These are phyloP conservation scores for Taphrorychus bicolor DNA, from an alignment of 2,888 invertebrate genomes.

Conservation along the genomic window DNA sequence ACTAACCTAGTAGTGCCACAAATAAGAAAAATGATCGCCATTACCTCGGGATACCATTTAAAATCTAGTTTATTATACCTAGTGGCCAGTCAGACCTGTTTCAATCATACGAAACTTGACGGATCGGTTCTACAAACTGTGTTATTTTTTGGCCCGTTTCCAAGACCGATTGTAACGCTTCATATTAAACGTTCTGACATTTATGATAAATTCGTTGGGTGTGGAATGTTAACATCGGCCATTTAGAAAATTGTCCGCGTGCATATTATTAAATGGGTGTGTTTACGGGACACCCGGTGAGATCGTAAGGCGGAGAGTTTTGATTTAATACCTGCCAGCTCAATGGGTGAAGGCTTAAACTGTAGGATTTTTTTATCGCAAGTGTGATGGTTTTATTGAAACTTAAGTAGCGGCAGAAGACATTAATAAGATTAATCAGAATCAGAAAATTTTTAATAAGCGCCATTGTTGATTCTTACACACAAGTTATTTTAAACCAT, in stretches of 20 bases:
- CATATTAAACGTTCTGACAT: neutral
- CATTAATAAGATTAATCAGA: too few relatives aligned
- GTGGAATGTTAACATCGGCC: constrained; percentile 21
- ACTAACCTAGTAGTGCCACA: neutral
- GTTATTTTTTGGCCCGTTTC: constrained; percentile 21
- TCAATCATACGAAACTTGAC: constrained; percentile 14
- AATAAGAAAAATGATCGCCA: neutral
- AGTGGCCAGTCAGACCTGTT: constrained; percentile 16
- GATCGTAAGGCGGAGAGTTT: constrained; percentile 19
- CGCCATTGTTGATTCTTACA: too few relatives aligned
- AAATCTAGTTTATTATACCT: neutral
- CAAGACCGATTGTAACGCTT: constrained; percentile 10
- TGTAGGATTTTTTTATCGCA: too few relatives aligned
- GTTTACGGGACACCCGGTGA: constrained; percentile 14
- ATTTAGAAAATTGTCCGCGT: constrained; percentile 30
- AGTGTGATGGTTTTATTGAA: too few relatives aligned
- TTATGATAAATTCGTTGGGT: constrained; percentile 34
- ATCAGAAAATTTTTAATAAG: too few relatives aligned
- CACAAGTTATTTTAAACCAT: too few relatives aligned
- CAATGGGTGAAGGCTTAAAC: too few relatives aligned
- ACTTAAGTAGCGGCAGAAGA: too few relatives aligned
- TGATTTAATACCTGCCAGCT: constrained; percentile 16
- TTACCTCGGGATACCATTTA: neutral
- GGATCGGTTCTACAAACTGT: neutral
- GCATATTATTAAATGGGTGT: constrained; percentile 35